Base-by-base conservation (phyloP, 2,888 invertebrate genomes). In the Melanotus villosus region DNA sequence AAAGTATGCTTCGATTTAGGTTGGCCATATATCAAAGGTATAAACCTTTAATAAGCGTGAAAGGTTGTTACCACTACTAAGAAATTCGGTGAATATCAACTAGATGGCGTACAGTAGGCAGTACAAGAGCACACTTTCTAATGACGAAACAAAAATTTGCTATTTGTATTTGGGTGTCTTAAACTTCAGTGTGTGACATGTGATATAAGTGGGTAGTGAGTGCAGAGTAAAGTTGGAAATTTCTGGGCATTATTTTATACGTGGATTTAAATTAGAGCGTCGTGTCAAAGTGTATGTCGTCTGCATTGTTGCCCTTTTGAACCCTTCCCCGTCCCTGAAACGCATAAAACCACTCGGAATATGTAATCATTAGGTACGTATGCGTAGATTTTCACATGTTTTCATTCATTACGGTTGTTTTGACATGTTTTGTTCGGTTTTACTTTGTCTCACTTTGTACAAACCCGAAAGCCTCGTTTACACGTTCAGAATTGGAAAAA, bases 101-200 rank as follows among this genome's bases (percentile, higher is more conserved):
- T n/a, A n/a, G n/a, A n/a, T n/a, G n/a, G n/a, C n/a, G n/a, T n/a
- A n/a, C n/a, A n/a, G n/a, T n/a, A n/a, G n/a, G n/a, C n/a, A n/a
- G n/a, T n/a, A n/a, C n/a, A n/a, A n/a, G n/a, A n/a, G n/a, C 65
- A 52, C 52, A 38, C 52, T 67, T 66, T 63, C 50, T 65, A 50
- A 63, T 71, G 64, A 68, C 71, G 67, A 68, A 67, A 71, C 62
- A 62, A 57, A 62, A 47, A 26, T 26, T 70, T 70, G 66, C 70
- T 70, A 70, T 70, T 70, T 70, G 64, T 68, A 57, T 68, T 45
- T 63, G n/a, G n/a, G n/a, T n/a, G 58, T 62, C 56, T 63, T 56
- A 68, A 68, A 64, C 63, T 64, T 41, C 41, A 70, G 70, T 70
- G 65, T 56, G 62, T 65, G 65, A 62, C 70, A 70, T 70, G 60